phyloP scores from a whole-genome alignment of 23 tunicate species.

The Botrylloides violaceus region DNA sequence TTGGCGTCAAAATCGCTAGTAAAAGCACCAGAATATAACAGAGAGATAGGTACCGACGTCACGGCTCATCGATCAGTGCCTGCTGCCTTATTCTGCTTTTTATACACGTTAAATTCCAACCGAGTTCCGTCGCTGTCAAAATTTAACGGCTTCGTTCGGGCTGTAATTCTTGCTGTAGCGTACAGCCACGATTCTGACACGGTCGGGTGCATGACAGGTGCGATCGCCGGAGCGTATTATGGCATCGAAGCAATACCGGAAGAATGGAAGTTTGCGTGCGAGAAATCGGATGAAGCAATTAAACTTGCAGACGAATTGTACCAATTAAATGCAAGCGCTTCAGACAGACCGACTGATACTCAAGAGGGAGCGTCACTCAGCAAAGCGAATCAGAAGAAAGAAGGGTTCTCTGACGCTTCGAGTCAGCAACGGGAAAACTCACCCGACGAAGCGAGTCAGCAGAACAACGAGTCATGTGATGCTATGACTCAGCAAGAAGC shows the following conservation, averaged over 20 bases:
- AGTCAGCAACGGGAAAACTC: too few species aligned
- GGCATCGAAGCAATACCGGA: slow-evolving; percentile 38
- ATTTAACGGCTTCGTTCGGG: slow-evolving; percentile 26
- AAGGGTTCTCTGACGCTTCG: too few species aligned
- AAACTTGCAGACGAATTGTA: slow-evolving; percentile 30
- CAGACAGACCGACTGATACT: too few species aligned
- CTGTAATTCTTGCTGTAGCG: slow-evolving; percentile 46
- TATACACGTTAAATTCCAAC: slow-evolving; percentile 35
- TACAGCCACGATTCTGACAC: slow-evolving; percentile 70
- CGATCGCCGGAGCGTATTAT: slow-evolving; percentile 68
- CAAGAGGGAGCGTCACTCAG: too few species aligned
- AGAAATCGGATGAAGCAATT: slow-evolving; percentile 22
- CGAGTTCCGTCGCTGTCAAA: slow-evolving; percentile 17
- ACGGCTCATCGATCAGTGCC: slow-evolving; percentile 44
- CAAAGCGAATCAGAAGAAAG: too few species aligned
- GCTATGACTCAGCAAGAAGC: too few species aligned
- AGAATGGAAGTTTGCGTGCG: slow-evolving; percentile 43
- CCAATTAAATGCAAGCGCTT: slow-evolving; percentile 1
- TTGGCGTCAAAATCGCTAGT: neutral
- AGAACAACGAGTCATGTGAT: too few species aligned
- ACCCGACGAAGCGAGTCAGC: too few species aligned
- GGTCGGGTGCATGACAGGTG: slow-evolving; percentile 69
- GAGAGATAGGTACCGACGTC: slow-evolving; percentile 17
- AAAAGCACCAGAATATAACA: neutral
- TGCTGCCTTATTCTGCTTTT: slow-evolving; percentile 56